Base-by-base conservation (phyloP, 2,113 vertebrate species). In the Cygnus atratus region DNA sequence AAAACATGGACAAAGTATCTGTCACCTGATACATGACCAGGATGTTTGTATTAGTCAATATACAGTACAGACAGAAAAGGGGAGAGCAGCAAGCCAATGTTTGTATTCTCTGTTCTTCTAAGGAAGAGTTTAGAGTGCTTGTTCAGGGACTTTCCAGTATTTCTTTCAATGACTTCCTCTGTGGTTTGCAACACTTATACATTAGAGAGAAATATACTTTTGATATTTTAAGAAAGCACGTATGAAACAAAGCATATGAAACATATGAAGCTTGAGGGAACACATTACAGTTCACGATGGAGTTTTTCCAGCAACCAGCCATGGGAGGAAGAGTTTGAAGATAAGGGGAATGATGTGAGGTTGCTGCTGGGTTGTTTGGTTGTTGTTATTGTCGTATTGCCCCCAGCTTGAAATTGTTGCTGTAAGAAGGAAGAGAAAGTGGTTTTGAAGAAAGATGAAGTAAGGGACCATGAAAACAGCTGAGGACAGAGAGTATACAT, bases 91-190 rank as follows among this genome's bases (percentile, higher is more conserved):
- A 86, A 35, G 35, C 46, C 39, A 6, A 8, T 52, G 35, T 57
- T 81, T 78, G 18, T 18, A 29, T 84, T 75, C 35, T 50, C 17
- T 55, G 0, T 16, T 84, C 77, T n/a, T 31, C 41, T 13, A 57
- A 63, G 70, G 17, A 66, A 61, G 57, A 74, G 5, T 25, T 71
- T 14, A 16, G 63, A 73, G 28, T 66, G 3, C 76, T 94, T 93
- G 39, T 65, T 52, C 57, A 88, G 90, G 95, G 95, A 83, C 67
- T 97, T 97, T 87, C 93, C 95, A 96, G 58, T 68, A 73, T 95
- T 93, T 85, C 84, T 73, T 58, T 50, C 20, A n/a, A 48, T 61
- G 2, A 73, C 48, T 93, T 90, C 67, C 54, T 76, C 18, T 61
- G 15, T 17, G 29, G n/a, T 50, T 67, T 52, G 48, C 54, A 57